Base-by-base conservation (phyloP, 2,797 vertebrate species). In the Pseudochirops cupreus region DNA sequence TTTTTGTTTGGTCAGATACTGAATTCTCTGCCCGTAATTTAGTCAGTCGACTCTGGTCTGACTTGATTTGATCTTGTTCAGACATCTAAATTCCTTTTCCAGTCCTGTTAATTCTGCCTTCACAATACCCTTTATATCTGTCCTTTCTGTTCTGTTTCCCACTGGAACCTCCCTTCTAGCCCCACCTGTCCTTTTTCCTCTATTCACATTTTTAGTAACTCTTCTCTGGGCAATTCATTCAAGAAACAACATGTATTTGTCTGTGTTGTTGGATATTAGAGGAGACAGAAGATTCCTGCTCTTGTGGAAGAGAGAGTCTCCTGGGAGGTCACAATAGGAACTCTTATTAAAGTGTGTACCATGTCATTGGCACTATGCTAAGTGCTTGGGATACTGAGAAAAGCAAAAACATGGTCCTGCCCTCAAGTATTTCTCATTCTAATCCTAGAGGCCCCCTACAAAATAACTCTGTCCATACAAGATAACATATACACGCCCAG, bases 1-100 rank as follows among this genome's bases (percentile, higher is more conserved):
- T 67, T 24, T 92, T 59, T 92, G 21, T 91, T 95, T 92, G 87
- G 56, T 92, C 94, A 5, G 2, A n/a, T n/a, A 18, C 14, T 67
- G n/a, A 67, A 39, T n/a, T 67, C 16, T 5, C 33, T 18, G 33
- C n/a, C 33, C 33, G 18, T 7, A n/a, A 67, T 67, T 67, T 67
- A 39, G 33, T 39, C 31, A 18, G 5, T n/a, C 1, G n/a, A 4
- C 29, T 31, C 58, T 31, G 58, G 10, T n/a, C 62, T n/a, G 62
- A 5, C 16, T 6, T 67, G 33, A 67, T 67, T 39, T 67, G 62
- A n/a, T 67, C 29, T 67, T n/a, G 33, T 67, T 67, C 31, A 67
- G 33, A 67, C 14, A 39, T 67, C 62, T 7, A 67, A n/a, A 18
- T 39, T 67, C 62, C 62, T 67, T 67, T 67, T 67, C 62, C 18